Percentiles rank a stretch among this genome's conserved stretches.
Evolutionary conservation across 2,113 vertebrate species (phyloP).

Genomic region (Dipodomys stephensi): DNA sequence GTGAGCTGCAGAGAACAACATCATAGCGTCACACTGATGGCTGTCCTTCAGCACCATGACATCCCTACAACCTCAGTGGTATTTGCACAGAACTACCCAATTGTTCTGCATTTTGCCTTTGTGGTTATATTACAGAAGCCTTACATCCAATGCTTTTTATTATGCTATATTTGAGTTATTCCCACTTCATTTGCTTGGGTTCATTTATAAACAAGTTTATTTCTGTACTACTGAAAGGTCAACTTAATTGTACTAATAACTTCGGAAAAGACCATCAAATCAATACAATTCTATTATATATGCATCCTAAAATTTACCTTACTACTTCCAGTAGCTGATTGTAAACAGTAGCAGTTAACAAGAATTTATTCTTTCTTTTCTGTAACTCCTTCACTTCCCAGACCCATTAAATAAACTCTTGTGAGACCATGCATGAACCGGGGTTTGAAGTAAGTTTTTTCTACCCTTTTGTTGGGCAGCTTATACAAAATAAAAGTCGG

Average conservation of each 20-base stretch:
- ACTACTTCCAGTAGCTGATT: constrained; percentile 65
- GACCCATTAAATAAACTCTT: constrained; percentile 41
- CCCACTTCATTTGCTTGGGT: not conserved
- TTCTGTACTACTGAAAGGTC: constrained; percentile 31
- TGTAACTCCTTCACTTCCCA: constrained; percentile 36
- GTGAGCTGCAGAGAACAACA: not conserved
- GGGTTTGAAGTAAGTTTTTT: constrained; percentile 75
- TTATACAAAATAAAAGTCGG: no score
- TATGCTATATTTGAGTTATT: constrained; percentile 10
- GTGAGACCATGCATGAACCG: constrained; percentile 55
- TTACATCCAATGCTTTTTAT: not conserved
- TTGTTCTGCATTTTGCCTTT: not conserved
- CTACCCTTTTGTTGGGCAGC: constrained; percentile 36
- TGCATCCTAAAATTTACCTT: constrained; percentile 55
- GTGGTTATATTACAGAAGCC: constrained; percentile 6
- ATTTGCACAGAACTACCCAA: not conserved
- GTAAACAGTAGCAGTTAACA: constrained; percentile 53
- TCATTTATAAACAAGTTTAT: constrained; percentile 58
- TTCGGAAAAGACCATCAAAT: constrained; percentile 66
- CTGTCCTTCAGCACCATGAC: not conserved
- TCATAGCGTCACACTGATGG: not conserved
- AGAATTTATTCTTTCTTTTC: constrained; percentile 70
- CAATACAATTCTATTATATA: constrained; percentile 66
- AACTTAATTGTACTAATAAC: constrained; percentile 34
- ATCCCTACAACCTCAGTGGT: not conserved